Base-by-base conservation (phyloP, 1,140 invertebrate genomes). In the Pachyrhynchus sulphureomaculatus region DNA sequence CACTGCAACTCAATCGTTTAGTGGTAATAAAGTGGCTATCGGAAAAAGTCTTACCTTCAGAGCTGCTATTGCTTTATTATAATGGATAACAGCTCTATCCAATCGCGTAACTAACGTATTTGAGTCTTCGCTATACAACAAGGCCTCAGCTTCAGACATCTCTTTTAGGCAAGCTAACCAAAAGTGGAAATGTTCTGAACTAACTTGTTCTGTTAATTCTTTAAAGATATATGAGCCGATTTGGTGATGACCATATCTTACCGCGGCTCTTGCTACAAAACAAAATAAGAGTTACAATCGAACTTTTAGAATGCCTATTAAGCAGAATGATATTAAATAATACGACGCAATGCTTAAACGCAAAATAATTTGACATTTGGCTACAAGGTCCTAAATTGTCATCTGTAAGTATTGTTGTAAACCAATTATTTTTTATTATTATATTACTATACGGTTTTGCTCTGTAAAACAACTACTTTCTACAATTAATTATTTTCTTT, bases 141-240 rank as follows among this genome's bases (percentile, higher is more conserved):
- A 37, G 41, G 66, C 58, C 72, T 89, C 88, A 1, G 87, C 88
- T 57, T 82, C 80, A 3, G 86, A 87, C 53, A 91, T 82, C 37
- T 88, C 80, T 61, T 87, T 80, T 13, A 97, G 77, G 4, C 90
- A 90, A 0, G 86, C 84, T 33, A 98, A 75, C 90, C 94, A 97
- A 71, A 95, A 95, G 71, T 95, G 88, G 36, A 92, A 84, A 72
- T 94, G 88, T 72, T 98, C 95, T 12, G 91, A 91, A 12, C 90
- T 89, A 1, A 95, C 92, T 67, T 89, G 81, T 65, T 86, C 84
- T 0, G 86, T 83, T 12, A 92, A 74, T 36, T 80, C 81, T 18
- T 81, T 80, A 63, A 92, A 85, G 53, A 93, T 84, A 34, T 78
- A 76, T 1, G 83, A 80, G 0, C 89, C 89, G 37, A 93, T 81